Evolutionary conservation across 2,797 vertebrate genomes (phyloP), one percentile per base, ranked within the genome.

Genomic region (Anguilla pacifica): DNA sequence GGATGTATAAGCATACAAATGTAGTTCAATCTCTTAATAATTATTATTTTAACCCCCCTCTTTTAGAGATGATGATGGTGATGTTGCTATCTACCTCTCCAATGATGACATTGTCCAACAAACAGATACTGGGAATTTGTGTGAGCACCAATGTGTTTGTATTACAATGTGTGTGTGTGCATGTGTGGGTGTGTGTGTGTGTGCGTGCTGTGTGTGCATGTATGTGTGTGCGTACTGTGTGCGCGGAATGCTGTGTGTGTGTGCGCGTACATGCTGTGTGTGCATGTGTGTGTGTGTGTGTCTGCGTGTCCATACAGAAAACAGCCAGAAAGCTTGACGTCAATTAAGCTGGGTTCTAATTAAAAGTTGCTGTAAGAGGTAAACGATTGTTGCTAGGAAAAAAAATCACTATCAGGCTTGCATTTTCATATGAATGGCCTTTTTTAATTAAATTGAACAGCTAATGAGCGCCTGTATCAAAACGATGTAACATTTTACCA

Each of bases 341-440:
- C 96, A 96, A 96, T 96, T 95, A 96, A 95, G 93, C 91, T 92
- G 93, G 94, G 93, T 94, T 96, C 95, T 96, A 97, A 96, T 97
- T 96, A 97, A 96, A 96, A 95, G 96, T 95, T 95, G 95, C 94
- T 95, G 95, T 94, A 95, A 93, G 94, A 96, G 95, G 95, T 70
- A 17, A 70, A 67, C 84, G 85, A 74, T 35, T 55, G 83, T 95
- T 96, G 95, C 95, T 94, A 94, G 96, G 96, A 94, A 96, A 95
- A 95, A 95, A 95, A 95, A 93, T 96, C 93, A 91, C 95, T 96
- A 96, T 96, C 95, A 93, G 95, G 94, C 94, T 93, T 94, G 92
- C 94, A 96, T 97, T 97, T 96, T 96, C 96, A 96, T 96, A 96
- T 97, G 96, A 97, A 96, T 97, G 95, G 95, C 93, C 95, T 94